These are phyloP conservation scores for Chymomyza caudatula DNA, from an alignment of 2,888 invertebrate species.

Conservation along the genomic window DNA sequence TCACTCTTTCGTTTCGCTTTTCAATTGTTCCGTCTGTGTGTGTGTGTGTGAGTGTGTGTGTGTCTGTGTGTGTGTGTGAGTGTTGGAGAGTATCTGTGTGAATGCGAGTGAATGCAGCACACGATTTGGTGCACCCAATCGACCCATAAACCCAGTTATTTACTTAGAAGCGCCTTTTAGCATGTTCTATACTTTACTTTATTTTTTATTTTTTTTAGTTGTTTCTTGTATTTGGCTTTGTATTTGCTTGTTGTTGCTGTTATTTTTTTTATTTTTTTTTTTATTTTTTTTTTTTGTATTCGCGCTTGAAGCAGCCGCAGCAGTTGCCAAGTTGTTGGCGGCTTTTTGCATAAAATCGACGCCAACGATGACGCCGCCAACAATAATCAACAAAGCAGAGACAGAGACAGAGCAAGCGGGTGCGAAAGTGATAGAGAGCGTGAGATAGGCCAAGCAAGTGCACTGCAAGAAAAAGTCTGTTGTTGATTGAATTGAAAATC, in stretches of 20 bases:
- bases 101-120: conserved; percentile 45
- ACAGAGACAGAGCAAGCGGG: conserved; percentile 19
- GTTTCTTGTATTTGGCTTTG: conserved; percentile 17
- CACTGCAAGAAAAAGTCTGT: neutral
- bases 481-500: neutral
- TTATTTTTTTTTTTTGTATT: neutral
- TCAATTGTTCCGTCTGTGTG: neutral
- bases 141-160: conserved; percentile 77
- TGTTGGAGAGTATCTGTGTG: conserved; percentile 8
- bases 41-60: conserved; percentile 1
- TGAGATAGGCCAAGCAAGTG: neutral
- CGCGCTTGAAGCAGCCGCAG: conserved; percentile 10
- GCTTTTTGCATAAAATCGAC: conserved; percentile 70
- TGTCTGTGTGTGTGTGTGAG: neutral
- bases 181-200: conserved; percentile 39
- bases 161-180: conserved; percentile 73
- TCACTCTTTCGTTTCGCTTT: neutral
- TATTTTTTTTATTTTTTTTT: neutral
- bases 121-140: conserved; percentile 77
- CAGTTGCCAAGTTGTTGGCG: conserved; percentile 29
- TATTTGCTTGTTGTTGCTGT: conserved; percentile 3
- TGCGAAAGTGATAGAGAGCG: neutral
- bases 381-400: conserved; percentile 66
- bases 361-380: conserved; percentile 51
- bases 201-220: conserved; percentile 2